Base-by-base conservation (phyloP, 1,140 invertebrate species). In the Drosophila watanabei region DNA sequence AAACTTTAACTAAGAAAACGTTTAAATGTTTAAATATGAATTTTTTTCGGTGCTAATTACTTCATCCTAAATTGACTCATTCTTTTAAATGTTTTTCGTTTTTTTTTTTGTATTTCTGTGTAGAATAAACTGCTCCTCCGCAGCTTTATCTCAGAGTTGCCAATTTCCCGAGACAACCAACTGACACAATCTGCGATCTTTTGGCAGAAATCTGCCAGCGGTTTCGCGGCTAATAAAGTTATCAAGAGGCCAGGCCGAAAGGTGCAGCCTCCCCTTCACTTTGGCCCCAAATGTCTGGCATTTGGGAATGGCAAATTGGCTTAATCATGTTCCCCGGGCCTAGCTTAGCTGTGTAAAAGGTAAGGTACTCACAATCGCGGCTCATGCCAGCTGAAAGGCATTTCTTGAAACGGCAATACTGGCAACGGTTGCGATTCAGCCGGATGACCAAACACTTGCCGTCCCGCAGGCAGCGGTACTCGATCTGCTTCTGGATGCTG, bases 331-430 rank as follows among this genome's bases (percentile, higher is more conserved):
- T 51, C 39, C 51, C 51, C 51, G 51, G 11, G 11, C 51, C 30
- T 1, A 13, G 49, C 49, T 57, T 7, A 10, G 18, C 52, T 20
- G 52, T 58, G 33, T 57, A 18, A 57, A 63, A 30, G 61, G 49
- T 33, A 28, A 18, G 10, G 57, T 88, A 93, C 92, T 93, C 71
- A 98, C 98, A 99, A 94, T 99, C 98, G 93, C 98, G 96, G 91
- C 98, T 99, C 98, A 99, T 99, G 92, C 98, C 98, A 84, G 99
- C 98, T 43, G 98, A 97, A 43, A 99, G 95, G 94, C 98, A 99
- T 96, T 99, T 99, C 94, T 98, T 99, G 94, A 99, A 99, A 83
- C 98, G 96, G 95, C 98, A 99, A 94, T 98, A 99, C 94, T 99
- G 98, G 94, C 98, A 99, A 76, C 99, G 95, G 95, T 99, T 99